These are phyloP conservation scores for Imbricaverruca yamaguchii DNA, from an alignment of 2,888 invertebrate species.

Conservation along the genomic window DNA sequence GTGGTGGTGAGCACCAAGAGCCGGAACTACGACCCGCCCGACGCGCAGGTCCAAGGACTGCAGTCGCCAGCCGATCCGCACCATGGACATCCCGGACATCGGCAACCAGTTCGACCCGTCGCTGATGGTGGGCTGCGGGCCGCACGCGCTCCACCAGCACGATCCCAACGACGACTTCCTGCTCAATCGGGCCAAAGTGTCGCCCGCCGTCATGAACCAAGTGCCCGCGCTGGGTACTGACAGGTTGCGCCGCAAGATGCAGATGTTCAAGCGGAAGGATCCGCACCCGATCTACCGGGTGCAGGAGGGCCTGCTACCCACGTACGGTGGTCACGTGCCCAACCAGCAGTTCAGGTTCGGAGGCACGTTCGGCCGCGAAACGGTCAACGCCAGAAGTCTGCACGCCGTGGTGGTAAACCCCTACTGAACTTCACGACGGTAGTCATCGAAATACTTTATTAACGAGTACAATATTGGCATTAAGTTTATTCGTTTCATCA, in stretches of 20 bases:
- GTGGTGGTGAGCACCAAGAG: slow-evolving; percentile 42
- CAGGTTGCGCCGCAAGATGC: slow-evolving; percentile 12
- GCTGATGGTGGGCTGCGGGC: slow-evolving; percentile 17
- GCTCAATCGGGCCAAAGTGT: background rate
- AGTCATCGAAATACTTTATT: too few species aligned
- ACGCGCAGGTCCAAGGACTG: slow-evolving; percentile 41
- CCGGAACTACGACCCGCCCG: slow-evolving; percentile 47
- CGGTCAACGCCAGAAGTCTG: slow-evolving; percentile 65
- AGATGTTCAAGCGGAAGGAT: slow-evolving; percentile 3
- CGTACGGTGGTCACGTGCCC: slow-evolving; percentile 69
- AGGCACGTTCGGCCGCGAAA: slow-evolving; percentile 65
- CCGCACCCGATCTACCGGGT: slow-evolving; percentile 55
- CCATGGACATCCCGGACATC: background rate
- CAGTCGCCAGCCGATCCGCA: background rate
- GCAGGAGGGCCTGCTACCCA: slow-evolving; percentile 64
- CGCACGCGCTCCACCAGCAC: background rate
- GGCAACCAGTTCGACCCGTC: slow-evolving; percentile 5
- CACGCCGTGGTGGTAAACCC: slow-evolving; percentile 47
- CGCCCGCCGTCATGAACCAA: slow-evolving; percentile 11
- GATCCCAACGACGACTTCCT: background rate
- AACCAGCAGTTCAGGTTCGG: slow-evolving; percentile 65
- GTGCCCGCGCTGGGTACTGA: slow-evolving; percentile 1
- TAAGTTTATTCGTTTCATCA: too few species aligned
- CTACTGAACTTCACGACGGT: background rate
- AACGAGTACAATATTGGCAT: too few species aligned